These are phyloP conservation scores for Slavum lentiscoides DNA, from an alignment of 2,888 invertebrate genomes.

Conservation along the genomic window DNA sequence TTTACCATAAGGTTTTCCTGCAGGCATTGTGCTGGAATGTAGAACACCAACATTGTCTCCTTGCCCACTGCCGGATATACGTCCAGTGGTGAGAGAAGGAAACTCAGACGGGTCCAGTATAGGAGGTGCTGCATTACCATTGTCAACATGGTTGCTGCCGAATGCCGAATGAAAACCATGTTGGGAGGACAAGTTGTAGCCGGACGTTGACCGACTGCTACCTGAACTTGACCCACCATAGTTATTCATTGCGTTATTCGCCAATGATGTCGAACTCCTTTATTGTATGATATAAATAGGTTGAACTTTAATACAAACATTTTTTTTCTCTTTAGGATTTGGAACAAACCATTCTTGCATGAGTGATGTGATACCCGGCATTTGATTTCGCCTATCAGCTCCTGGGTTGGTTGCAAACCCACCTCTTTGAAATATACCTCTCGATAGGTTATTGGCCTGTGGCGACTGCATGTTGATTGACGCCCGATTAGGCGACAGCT, in stretches of 20 bases:
- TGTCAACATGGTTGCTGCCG: conserved; percentile 64
- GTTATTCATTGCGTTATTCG: conserved; percentile 67
- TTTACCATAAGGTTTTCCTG: conserved; percentile 89
- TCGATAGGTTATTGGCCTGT: conserved; percentile 67
- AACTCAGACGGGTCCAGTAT: conserved; percentile 90
- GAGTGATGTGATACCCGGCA: conserved; percentile 66
- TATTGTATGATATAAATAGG: conserved; percentile 57
- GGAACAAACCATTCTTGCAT: conserved; percentile 57
- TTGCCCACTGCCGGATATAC: conserved; percentile 60
- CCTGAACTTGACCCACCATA: conserved; percentile 62
- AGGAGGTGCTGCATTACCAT: conserved; percentile 78
- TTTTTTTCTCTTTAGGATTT: conserved; percentile 7
- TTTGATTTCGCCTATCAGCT: conserved; percentile 71
- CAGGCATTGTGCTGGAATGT: conserved; percentile 68
- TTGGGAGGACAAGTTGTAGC: conserved; percentile 61
- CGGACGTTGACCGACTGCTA: conserved; percentile 55
- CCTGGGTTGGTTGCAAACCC: conserved; percentile 62
- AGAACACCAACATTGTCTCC: conserved; percentile 45
- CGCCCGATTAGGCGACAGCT: conserved; percentile 60
- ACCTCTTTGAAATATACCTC: conserved; percentile 64
- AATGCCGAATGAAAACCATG: conserved; percentile 79
- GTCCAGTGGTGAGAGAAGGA: conserved; percentile 86
- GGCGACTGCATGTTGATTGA: conserved; percentile 65
- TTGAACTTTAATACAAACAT: conserved; percentile 57
- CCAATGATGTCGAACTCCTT: conserved; percentile 66